Conservation (phyloP, 2,113 vertebrate genomes). For the Stigmatopora argus region DNA sequence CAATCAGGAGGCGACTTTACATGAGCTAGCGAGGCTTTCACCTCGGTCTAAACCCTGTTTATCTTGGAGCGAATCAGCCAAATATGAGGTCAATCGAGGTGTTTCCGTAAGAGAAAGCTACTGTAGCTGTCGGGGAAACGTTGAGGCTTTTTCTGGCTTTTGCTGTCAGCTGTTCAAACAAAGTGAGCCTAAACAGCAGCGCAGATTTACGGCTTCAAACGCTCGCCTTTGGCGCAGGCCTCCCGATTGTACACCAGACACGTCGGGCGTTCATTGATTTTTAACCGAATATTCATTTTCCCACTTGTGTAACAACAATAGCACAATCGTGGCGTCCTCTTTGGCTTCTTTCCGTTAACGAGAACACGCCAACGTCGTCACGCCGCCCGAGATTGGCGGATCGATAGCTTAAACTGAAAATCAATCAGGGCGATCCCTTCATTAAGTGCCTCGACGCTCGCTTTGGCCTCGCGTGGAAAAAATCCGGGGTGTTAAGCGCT, state of each 20-base stretch:
- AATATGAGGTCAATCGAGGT: neutral
- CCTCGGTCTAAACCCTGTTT: neutral
- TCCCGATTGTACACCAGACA: constrained; percentile 10
- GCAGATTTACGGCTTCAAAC: constrained; percentile 42
- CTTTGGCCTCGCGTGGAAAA: neutral
- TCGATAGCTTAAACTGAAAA: constrained; percentile 55
- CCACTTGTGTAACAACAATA: neutral
- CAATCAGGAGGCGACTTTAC: neutral
- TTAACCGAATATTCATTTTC: neutral
- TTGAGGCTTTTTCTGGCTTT: neutral
- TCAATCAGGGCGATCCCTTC: constrained; percentile 41
- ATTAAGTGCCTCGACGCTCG: constrained; percentile 42
- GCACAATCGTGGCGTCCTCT: constrained; percentile 1
- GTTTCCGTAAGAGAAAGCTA: neutral
- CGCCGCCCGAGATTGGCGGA: constrained; percentile 34
- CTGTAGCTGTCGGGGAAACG: neutral
- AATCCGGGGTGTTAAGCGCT: constrained; percentile 18
- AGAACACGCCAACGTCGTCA: constrained; percentile 3
- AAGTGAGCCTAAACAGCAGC: constrained; percentile 22
- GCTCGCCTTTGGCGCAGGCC: constrained; percentile 19
- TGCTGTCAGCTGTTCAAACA: constrained; percentile 35
- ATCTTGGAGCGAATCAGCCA: too few species aligned
- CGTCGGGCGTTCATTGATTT: constrained; percentile 4
- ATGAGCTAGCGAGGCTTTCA: neutral
- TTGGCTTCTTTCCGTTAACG: neutral